Conservation (phyloP, 2,797 vertebrate species). For the Masticophis lateralis region DNA sequence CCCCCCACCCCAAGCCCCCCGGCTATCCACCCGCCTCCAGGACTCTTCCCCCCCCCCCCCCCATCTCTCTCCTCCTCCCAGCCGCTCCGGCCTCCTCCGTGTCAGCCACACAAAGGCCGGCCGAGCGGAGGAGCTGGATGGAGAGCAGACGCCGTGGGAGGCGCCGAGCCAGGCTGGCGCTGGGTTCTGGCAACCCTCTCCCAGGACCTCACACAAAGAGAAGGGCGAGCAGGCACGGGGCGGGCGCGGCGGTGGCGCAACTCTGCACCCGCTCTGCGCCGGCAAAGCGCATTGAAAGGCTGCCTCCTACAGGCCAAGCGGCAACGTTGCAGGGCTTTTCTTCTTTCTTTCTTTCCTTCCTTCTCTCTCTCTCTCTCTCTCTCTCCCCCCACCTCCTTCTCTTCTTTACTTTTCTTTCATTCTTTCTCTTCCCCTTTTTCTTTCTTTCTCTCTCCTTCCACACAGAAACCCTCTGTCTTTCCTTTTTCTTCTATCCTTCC, state of each 20-base stretch:
- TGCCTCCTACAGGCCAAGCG: not conserved
- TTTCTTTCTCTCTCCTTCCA: not conserved
- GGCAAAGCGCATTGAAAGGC: not conserved
- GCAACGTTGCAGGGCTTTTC: not conserved
- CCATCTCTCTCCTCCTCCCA: no score
- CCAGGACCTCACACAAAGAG: conserved; percentile 15
- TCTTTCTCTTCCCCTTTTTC: not conserved
- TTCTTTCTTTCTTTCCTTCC: no score
- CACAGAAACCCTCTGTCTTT: no score
- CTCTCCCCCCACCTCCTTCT: not conserved
- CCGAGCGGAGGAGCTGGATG: not conserved
- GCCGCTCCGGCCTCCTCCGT: not conserved
- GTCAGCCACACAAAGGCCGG: not conserved
- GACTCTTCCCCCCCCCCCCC: not conserved
- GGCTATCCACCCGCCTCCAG: not conserved
- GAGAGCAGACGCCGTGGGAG: not conserved
- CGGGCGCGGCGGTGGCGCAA: not conserved
- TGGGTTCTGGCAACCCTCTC: conserved; percentile 3
- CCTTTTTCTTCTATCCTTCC: no score
- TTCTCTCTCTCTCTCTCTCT: not conserved
- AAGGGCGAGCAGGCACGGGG: not conserved
- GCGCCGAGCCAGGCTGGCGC: not conserved
- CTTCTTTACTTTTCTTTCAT: not conserved
- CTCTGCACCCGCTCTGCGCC: fast-evolving
- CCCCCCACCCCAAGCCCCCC: not conserved